Conservation (phyloP, 2,797 vertebrate genomes). For the Microctenopoma steveboyesi region DNA sequence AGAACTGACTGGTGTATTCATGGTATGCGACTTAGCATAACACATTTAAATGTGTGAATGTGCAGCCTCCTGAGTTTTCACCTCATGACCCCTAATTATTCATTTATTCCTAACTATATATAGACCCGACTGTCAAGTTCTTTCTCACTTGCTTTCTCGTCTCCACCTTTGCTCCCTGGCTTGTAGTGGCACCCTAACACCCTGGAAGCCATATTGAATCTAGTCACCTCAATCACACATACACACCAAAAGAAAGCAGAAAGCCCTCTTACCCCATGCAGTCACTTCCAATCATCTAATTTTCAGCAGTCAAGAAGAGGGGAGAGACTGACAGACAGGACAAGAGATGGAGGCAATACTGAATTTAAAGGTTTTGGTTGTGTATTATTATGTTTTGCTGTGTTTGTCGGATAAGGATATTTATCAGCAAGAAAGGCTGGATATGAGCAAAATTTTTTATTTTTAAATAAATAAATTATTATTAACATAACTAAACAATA, state of each 20-base stretch:
- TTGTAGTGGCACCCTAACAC: constrained; percentile 30
- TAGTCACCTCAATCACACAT: constrained; percentile 41
- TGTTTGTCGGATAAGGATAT: not conserved
- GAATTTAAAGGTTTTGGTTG: not conserved
- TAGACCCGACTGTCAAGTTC: constrained; percentile 48
- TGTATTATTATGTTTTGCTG: too few species aligned
- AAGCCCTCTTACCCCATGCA: constrained; percentile 50
- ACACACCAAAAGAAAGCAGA: constrained; percentile 23
- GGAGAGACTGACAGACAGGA: constrained; percentile 1
- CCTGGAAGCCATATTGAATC: constrained; percentile 49
- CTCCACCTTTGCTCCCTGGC: constrained; percentile 24
- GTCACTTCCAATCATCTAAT: constrained; percentile 59
- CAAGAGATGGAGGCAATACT: not conserved
- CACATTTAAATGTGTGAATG: constrained; percentile 38
- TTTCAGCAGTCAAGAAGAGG: not conserved
- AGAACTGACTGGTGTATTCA: not conserved
- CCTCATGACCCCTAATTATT: constrained; percentile 36
- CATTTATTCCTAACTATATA: constrained; percentile 36
- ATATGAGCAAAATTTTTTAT: constrained; percentile 5
- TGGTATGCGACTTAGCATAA: constrained; percentile 17
- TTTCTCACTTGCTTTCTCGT: constrained; percentile 16
- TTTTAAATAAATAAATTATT: too few species aligned
- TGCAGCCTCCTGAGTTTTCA: constrained; percentile 35
- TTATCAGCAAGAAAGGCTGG: not conserved
- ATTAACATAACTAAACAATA: too few species aligned